Evolutionary conservation across 2,888 invertebrate species (phyloP).

Genomic region (Andrena camellia): DNA sequence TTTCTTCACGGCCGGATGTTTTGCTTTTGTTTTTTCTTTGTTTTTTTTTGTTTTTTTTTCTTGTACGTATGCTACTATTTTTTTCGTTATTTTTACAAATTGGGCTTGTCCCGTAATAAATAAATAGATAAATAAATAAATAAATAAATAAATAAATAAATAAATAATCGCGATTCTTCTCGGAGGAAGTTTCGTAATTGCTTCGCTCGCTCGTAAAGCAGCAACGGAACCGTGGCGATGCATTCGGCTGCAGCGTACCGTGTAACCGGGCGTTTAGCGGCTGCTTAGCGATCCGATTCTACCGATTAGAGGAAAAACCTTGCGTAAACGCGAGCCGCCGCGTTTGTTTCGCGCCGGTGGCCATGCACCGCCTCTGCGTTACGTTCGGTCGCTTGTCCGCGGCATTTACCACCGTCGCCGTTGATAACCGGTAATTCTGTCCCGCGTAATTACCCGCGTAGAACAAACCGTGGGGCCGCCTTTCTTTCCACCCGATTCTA

Average conservation of each 20-base stretch:
- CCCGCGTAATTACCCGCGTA: constrained; percentile 39
- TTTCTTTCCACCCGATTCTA: constrained; percentile 14
- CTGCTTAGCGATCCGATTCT: constrained; percentile 78
- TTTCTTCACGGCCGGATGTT: too few species aligned
- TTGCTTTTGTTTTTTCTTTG: too few species aligned
- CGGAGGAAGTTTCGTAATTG: constrained; percentile 29
- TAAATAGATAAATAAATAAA: too few species aligned
- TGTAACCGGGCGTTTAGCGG: constrained; percentile 77
- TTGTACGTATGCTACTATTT: too few species aligned
- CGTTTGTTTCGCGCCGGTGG: constrained; percentile 70
- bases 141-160: too few species aligned
- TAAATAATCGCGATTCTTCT: constrained; percentile 13
- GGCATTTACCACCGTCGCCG: constrained; percentile 42
- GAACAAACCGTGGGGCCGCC: constrained; percentile 26
- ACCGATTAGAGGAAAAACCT: constrained; percentile 79
- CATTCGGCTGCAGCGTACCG: constrained; percentile 70
- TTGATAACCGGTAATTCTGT: constrained; percentile 57
- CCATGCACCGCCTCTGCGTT: constrained; percentile 60
- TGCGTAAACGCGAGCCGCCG: constrained; percentile 75
- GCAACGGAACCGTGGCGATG: constrained; percentile 52
- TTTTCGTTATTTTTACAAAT: too few species aligned
- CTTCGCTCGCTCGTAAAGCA: constrained; percentile 58
- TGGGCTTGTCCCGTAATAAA: too few species aligned
- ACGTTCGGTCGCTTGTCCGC: constrained; percentile 48
- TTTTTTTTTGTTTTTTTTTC: too few species aligned